Base-by-base conservation (phyloP, 2,113 vertebrate genomes). In the Corythoichthys haematopterus region DNA sequence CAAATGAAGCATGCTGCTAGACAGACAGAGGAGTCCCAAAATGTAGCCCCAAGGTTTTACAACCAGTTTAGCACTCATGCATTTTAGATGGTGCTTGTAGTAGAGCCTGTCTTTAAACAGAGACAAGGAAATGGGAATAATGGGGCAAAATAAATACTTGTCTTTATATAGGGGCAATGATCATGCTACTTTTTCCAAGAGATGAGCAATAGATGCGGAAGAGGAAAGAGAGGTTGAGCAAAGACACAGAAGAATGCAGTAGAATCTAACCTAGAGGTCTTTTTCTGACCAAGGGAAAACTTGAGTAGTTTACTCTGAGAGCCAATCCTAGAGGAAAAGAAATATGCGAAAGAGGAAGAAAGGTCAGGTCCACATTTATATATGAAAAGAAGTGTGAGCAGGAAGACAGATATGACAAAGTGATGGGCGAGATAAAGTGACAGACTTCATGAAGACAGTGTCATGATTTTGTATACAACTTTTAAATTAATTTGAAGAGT, bases 281-380 rank as follows among this genome's bases (percentile, higher is more conserved):
- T 98, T 96, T 93, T 99, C 90, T 97, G 96, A 94, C 95, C 94
- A 83, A 98, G 93, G 91, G 95, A 94, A 94, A 97, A 96, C 92
- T 93, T 94, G 94, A 97, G 95, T 82, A 96, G 93, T 97, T 96
- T 97, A 94, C 93, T 96, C 91, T 98, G 95, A 93, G 93, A 92
- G 85, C 94, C 92, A 87, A 94, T 94, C 94, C 94, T 98, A 88
- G 93, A 91, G 88, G 85, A 64, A 80, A 84, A 43, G 86, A 93
- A 85, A 92, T 85, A 88, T 84, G 64, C n/a, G 0, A 69, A 87
- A 78, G 82, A 92, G 71, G 92, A 69, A 68, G 66, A 86, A 52
- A 79, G 65, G 65, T 81, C 77, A 78, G 57, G 52, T 61, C 71
- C 53, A 76, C 6, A 67, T 59, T 80, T 66, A 71, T 62, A 82